Percentiles rank a stretch among this genome's conserved stretches.
phyloP scores from a whole-genome alignment of 2,113 vertebrate species.

The Beaufortia kweichowensis region DNA sequence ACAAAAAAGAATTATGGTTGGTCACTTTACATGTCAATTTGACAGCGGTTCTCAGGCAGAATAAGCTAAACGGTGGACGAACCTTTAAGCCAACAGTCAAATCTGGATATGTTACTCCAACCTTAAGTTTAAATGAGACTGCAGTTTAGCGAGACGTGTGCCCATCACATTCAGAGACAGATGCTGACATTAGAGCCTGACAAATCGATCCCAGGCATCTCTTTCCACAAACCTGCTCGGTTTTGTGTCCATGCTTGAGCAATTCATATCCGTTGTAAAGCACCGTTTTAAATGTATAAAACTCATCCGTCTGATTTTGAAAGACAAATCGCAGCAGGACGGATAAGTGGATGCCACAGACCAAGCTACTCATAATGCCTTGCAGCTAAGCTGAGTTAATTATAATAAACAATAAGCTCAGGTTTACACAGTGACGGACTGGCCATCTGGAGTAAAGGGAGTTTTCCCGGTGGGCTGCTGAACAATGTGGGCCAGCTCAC shows the following conservation, averaged over 20 bases:
- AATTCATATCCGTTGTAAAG: conserved; percentile 59
- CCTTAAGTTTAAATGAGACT: conserved; percentile 14
- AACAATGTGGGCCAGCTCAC: too few species aligned
- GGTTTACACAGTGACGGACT: background rate
- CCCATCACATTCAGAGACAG: background rate
- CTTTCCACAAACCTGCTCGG: conserved; percentile 54
- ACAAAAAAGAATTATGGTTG: too few species aligned
- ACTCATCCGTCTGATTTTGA: conserved; percentile 57
- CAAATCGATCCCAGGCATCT: conserved; percentile 52
- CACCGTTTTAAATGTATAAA: conserved; percentile 51
- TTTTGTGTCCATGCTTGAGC: conserved; percentile 43
- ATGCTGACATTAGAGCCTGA: conserved; percentile 43
- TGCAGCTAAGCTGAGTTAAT: background rate
- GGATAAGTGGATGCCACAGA: conserved; percentile 6
- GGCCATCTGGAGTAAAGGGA: too few species aligned
- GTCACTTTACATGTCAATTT: too few species aligned
- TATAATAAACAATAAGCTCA: conserved; percentile 3
- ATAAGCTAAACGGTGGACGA: too few species aligned
- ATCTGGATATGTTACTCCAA: background rate
- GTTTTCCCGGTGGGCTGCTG: too few species aligned
- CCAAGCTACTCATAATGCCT: conserved; percentile 9
- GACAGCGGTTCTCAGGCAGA: too few species aligned
- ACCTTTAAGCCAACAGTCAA: too few species aligned
- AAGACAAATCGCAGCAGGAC: conserved; percentile 44
- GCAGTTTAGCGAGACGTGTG: background rate